Evolutionary conservation across 1,140 invertebrate genomes (phyloP).

Genomic region (Cotesia chilonis): DNA sequence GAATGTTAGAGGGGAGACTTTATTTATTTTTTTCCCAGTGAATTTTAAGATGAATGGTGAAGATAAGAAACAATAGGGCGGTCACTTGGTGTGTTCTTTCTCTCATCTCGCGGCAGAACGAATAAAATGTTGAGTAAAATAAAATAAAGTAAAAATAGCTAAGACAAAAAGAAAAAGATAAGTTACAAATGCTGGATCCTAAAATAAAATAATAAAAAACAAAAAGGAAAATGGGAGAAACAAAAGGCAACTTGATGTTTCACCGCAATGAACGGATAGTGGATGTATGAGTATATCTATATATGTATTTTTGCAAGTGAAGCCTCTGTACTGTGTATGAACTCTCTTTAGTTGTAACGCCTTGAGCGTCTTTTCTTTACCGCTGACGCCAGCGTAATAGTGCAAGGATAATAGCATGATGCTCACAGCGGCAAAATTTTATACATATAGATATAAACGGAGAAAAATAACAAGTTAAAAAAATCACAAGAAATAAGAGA

Average conservation of each 20-base stretch:
- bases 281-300: neutral
- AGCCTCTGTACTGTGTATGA: neutral
- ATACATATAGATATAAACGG: constrained; percentile 8
- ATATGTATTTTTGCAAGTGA: too few relatives aligned
- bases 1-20: constrained; percentile 9
- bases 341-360: constrained; percentile 30
- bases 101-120: constrained; percentile 9
- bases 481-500: neutral
- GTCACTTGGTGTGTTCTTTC: constrained; percentile 10
- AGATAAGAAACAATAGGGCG: constrained; percentile 52
- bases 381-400: constrained; percentile 39
- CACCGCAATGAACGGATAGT: constrained; percentile 15
- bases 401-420: constrained; percentile 40
- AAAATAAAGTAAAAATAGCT: neutral
- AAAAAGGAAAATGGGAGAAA: constrained; percentile 18
- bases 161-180: too few relatives aligned
- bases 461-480: constrained; percentile 7
- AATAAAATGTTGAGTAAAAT: neutral
- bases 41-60: constrained; percentile 50
- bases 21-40: constrained; percentile 9
- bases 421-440: constrained; percentile 34
- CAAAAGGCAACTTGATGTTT: constrained; percentile 30
- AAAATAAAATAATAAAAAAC: neutral
- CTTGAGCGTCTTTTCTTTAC: constrained; percentile 31
- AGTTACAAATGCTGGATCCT: too few relatives aligned